Evolutionary conservation across 2,797 vertebrate species (phyloP).

Genomic region (Poecilia velifera): DNA sequence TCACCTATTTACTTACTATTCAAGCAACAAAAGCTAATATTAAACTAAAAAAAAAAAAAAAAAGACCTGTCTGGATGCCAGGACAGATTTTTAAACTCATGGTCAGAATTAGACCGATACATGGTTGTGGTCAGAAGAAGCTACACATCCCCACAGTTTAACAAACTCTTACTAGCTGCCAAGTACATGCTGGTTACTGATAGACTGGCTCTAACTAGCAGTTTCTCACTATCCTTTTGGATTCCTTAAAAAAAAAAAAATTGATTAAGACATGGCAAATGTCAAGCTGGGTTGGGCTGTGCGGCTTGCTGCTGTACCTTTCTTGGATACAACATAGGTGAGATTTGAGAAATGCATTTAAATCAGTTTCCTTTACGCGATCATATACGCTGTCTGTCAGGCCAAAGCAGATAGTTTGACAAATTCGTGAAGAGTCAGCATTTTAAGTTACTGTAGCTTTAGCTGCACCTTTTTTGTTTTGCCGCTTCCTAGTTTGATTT

Average conservation of each 20-base stretch:
- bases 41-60: too few relatives aligned
- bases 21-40: neutral
- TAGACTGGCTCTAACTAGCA: neutral
- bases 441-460: neutral
- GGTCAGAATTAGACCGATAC: conserved; percentile 5
- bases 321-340: neutral
- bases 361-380: neutral
- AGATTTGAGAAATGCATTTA: neutral
- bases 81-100: conserved; percentile 41
- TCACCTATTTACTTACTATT: conserved; percentile 42
- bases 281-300: neutral
- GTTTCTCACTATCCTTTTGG: neutral
- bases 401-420: neutral
- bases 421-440: neutral
- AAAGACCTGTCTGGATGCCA: conserved; percentile 14
- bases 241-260: neutral
- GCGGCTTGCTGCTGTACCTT: neutral
- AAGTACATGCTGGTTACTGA: neutral
- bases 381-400: neutral
- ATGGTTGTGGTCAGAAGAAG: neutral
- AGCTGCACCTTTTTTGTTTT: neutral
- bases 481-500: neutral
- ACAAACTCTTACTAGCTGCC: neutral
- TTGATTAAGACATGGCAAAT: neutral
- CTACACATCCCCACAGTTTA: neutral